Evolutionary conservation across 2,888 invertebrate species (phyloP), one percentile per base, ranked within the genome.

Genomic region (Andrena dorsata): DNA sequence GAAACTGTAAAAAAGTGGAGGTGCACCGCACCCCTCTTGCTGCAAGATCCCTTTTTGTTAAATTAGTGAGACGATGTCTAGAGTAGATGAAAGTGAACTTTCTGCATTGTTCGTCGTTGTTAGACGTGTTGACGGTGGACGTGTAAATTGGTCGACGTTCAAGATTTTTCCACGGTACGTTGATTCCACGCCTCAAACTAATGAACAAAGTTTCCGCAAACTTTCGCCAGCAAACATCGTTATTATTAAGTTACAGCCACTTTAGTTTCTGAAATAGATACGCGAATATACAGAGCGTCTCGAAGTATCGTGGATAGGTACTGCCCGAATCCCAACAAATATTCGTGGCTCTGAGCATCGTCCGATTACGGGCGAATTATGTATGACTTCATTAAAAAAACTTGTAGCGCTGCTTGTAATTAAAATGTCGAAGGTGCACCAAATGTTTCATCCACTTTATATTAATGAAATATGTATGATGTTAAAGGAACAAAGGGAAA

Each of bases 121-220:
- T 56, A 56, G 26, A 23, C 56, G 8, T 23, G 56, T 56, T 26
- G 13, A 41, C 41, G 41, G 41, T 16, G 41, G 16, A 41, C 41
- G 41, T 16, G 41, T 41, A 41, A 41, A 41, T 41, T 56, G 8
- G 23, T 10, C 10, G 56, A 10, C 10, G 56, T 56, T 10, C 56
- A 26, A 10, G 26, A 56, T 23, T 56, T 56, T 56, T 56, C 56
- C 56, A 26, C 56, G 56, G 26, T 32, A 16, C 23, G 23, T 23
- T 28, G 35, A 49, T 68, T 53, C 32, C 7, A 56, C 32, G 16
- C 23, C 26, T n/a, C 16, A 20, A 23, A 35, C 3, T 35, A 69
- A 56, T 35, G 68, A 56, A 35, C 53, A 69, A 23, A 35, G 53
- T 56, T 69, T 56, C 7, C 26, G 35, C 30, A 56, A 68, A 68